Evolutionary conservation across 2,797 vertebrate genomes (phyloP).

Genomic region (Merluccius polli): DNA sequence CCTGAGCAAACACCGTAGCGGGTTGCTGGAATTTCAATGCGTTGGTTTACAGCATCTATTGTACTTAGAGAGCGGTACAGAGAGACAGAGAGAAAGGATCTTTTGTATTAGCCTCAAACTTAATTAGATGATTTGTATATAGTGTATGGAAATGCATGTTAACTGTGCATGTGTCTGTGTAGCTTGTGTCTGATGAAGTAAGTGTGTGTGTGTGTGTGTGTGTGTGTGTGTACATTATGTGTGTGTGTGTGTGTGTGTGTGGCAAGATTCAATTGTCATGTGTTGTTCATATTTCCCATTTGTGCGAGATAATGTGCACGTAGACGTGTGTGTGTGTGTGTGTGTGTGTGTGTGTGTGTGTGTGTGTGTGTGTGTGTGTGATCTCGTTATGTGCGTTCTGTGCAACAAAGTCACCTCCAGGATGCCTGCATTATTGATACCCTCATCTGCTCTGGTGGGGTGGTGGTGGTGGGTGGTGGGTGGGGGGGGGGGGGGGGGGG

Average conservation of each 20-base stretch:
- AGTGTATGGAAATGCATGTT: too few relatives aligned
- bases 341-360: neutral
- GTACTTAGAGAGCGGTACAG: neutral
- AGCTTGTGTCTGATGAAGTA: neutral
- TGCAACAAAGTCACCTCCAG: constrained; percentile 49
- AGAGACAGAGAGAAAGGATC: neutral
- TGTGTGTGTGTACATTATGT: neutral
- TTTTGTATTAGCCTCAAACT: neutral
- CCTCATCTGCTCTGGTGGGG: constrained; percentile 13
- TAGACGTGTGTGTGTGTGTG: too few relatives aligned
- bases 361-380: constrained; percentile 2
- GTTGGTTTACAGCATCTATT: neutral
- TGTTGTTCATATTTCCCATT: too few relatives aligned
- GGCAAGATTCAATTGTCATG: too few relatives aligned
- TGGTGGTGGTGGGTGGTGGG: too few relatives aligned
- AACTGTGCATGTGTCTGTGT: too few relatives aligned
- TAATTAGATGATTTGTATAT: neutral
- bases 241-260: neutral
- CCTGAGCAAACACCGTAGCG: neutral
- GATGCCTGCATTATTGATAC: constrained; percentile 56
- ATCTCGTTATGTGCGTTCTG: constrained; percentile 25
- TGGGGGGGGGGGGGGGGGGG: neutral
- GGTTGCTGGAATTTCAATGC: neutral
- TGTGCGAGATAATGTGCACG: too few relatives aligned
- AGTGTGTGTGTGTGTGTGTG: neutral